Evolutionary conservation across 2,113 vertebrate genomes (phyloP).

Genomic region (Elaphurus davidianus): DNA sequence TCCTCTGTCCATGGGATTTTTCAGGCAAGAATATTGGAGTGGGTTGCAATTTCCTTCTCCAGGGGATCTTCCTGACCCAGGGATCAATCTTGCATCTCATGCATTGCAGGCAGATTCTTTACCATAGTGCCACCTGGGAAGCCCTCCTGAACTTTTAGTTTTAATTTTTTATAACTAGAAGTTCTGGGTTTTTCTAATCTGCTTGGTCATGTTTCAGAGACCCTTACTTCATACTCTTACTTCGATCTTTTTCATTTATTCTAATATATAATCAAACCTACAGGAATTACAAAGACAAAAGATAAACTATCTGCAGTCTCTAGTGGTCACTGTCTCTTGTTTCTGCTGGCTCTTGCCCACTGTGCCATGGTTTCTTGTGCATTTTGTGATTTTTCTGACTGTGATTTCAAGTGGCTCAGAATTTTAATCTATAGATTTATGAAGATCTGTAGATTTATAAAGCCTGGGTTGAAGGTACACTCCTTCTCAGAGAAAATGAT

Average conservation of each 20-base stretch:
- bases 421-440: slow-evolving; percentile 1
- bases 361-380: neutral
- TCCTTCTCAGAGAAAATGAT: neutral
- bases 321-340: neutral
- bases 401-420: neutral
- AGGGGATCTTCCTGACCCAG: neutral
- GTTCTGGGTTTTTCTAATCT: neutral
- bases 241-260: slow-evolving; percentile 5
- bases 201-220: neutral
- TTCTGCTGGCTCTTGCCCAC: neutral
- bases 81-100: neutral
- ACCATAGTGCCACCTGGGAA: neutral
- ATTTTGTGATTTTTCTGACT: neutral
- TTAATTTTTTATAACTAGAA: neutral
- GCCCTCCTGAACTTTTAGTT: neutral
- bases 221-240: neutral
- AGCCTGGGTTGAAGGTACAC: neutral
- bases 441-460: neutral
- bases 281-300: slow-evolving; percentile 5
- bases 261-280: neutral
- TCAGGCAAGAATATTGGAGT: neutral
- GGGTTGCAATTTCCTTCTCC: neutral
- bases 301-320: slow-evolving; percentile 1
- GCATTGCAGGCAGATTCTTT: neutral
- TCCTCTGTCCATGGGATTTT: neutral